Conservation (phyloP, 2,888 invertebrate species). For the Arctia plantaginis region DNA sequence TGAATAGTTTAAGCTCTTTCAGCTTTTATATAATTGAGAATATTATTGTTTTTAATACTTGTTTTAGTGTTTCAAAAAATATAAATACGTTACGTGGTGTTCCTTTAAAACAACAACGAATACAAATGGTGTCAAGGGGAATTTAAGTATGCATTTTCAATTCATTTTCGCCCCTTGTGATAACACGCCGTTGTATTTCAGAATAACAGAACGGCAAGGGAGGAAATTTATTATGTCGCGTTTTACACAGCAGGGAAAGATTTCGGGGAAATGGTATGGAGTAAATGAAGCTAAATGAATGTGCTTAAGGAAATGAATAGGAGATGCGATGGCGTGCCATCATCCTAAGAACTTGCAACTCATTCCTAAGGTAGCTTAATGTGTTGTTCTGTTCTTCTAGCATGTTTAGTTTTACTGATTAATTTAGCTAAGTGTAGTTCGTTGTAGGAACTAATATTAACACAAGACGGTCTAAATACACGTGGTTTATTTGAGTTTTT, state of each 20-base stretch:
- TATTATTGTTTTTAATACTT: neutral
- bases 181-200: conserved; percentile 23
- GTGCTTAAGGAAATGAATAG: conserved; percentile 53
- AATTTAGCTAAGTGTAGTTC: conserved; percentile 30
- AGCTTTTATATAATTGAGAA: neutral
- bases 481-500: neutral
- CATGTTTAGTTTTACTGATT: conserved; percentile 15
- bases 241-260: conserved; percentile 32
- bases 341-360: conserved; percentile 24
- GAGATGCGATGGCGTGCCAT: conserved; percentile 29
- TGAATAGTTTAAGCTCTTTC: neutral
- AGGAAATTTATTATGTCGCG: conserved; percentile 28
- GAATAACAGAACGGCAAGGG: conserved; percentile 22
- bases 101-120: conserved; percentile 1
- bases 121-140: neutral
- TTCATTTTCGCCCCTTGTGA: conserved; percentile 16
- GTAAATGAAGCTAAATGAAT: conserved; percentile 55
- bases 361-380: conserved; percentile 14
- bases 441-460: conserved; percentile 1
- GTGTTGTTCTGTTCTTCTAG: conserved; percentile 23
- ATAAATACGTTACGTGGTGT: neutral
- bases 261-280: conserved; percentile 41
- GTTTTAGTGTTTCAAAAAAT: neutral
- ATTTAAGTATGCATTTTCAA: conserved; percentile 22
- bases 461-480: neutral